Evolutionary conservation across 2,888 invertebrate genomes (phyloP).

Genomic region (Auanema freiburgensis): DNA sequence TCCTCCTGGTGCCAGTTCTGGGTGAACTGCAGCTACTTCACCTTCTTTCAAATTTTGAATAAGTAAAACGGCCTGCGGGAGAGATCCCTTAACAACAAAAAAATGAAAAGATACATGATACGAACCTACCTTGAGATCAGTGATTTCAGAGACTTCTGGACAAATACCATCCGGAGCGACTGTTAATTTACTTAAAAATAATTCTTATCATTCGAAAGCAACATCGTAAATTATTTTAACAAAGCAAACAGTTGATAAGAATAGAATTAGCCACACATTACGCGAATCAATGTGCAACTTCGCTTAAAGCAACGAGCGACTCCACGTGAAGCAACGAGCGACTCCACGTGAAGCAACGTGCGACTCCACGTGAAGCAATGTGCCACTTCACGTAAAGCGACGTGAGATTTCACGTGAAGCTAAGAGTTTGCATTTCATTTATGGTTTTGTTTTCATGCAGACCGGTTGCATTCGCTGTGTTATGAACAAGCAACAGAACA

Average conservation of each 20-base stretch:
- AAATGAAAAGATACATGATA: conserved; percentile 2
- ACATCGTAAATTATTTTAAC: too few relatives aligned
- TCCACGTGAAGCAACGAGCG: too few relatives aligned
- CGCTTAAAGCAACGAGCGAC: too few relatives aligned
- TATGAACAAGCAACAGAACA: neutral
- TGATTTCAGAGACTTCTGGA: conserved; percentile 34
- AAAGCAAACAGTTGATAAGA: too few relatives aligned
- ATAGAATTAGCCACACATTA: too few relatives aligned
- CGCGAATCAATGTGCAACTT: too few relatives aligned
- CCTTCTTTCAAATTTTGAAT: conserved; percentile 57
- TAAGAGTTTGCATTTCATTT: neutral
- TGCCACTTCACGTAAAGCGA: too few relatives aligned
- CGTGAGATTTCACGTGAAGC: too few relatives aligned
- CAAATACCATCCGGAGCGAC: conserved; percentile 29
- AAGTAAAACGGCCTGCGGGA: conserved; percentile 55
- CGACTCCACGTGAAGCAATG: too few relatives aligned
- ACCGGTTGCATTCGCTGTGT: neutral
- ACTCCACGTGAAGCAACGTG: too few relatives aligned
- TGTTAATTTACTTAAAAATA: conserved; percentile 12
- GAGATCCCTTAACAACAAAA: conserved; percentile 32
- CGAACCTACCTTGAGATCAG: conserved; percentile 30
- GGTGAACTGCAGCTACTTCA: conserved; percentile 48
- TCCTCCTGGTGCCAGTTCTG: conserved; percentile 58
- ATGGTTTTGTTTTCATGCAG: neutral
- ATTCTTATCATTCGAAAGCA: too few relatives aligned